Percentiles rank a stretch among this genome's conserved stretches.
Conservation (phyloP, 2,113 vertebrate genomes). For the Ictalurus furcatus region DNA sequence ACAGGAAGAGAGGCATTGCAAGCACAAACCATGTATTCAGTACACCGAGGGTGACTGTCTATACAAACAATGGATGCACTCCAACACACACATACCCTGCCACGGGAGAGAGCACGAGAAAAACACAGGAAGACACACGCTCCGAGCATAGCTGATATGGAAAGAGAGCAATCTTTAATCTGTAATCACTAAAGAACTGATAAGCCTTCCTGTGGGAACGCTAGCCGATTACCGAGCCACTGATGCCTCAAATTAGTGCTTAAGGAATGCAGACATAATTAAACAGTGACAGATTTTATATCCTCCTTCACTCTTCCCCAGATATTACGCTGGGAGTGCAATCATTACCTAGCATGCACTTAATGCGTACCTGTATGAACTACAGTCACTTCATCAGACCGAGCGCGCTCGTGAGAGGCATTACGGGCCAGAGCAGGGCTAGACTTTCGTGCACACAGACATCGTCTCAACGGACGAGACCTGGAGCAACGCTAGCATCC, state of each 20-base stretch:
- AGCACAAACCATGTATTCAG: constrained; percentile 12
- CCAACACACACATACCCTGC: neutral
- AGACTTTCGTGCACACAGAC: neutral
- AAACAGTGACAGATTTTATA: constrained; percentile 56
- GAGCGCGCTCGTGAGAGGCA: neutral
- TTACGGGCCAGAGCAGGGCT: neutral
- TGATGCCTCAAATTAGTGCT: constrained; percentile 78
- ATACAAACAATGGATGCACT: constrained; percentile 49
- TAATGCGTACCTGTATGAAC: constrained; percentile 28
- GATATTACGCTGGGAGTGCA: constrained; percentile 29
- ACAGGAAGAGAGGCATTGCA: constrained; percentile 23
- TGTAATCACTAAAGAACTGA: constrained; percentile 56
- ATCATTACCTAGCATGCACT: constrained; percentile 32
- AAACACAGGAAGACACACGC: constrained; percentile 49
- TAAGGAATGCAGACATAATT: constrained; percentile 64
- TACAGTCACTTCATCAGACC: constrained; percentile 5
- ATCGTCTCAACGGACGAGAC: neutral
- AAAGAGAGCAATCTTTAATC: constrained; percentile 48
- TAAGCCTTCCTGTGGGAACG: constrained; percentile 67
- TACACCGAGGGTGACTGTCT: constrained; percentile 53
- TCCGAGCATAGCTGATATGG: constrained; percentile 35
- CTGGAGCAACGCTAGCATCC: neutral
- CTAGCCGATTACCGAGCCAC: constrained; percentile 75
- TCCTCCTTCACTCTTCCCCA: constrained; percentile 44
- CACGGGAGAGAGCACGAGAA: constrained; percentile 21